A percentile compares a stretch with the other conserved stretches of the same genome.
Conservation (phyloP, 2,797 vertebrate genomes). For the Platyrinchus mystaceus region DNA sequence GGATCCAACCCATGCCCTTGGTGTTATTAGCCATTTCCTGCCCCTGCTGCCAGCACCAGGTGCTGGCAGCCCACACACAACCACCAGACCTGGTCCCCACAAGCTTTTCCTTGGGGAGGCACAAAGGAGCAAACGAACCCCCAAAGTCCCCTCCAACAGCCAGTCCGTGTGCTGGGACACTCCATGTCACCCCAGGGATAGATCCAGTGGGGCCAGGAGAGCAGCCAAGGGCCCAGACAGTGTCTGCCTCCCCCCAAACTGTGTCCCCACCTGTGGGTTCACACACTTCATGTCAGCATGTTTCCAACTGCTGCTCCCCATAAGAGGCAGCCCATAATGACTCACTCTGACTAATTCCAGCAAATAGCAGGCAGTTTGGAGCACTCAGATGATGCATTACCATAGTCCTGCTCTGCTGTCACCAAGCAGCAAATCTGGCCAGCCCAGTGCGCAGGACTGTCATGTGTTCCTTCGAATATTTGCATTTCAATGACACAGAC, state of each 20-base stretch:
- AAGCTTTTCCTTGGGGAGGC: background rate
- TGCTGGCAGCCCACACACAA: background rate
- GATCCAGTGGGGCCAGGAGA: fast-evolving
- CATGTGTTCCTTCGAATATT: fast-evolving
- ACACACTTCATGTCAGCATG: fast-evolving
- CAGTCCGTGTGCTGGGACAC: fast-evolving
- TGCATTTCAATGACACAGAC: background rate
- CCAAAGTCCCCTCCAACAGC: background rate
- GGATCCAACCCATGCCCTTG: background rate
- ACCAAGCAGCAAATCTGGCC: background rate
- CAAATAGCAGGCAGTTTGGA: background rate
- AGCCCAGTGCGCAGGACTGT: fast-evolving
- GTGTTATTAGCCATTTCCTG: background rate
- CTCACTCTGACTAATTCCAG: background rate
- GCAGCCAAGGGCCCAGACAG: background rate
- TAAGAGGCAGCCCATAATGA: background rate
- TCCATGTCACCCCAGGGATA: fast-evolving
- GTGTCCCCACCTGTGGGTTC: fast-evolving
- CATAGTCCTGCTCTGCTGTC: background rate
- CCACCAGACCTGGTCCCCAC: background rate
- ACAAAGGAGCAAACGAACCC: background rate
- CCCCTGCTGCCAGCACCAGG: background rate
- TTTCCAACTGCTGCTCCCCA: background rate
- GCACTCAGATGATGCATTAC: background rate
- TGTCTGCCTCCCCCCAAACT: fast-evolving